Percentiles rank a stretch among this genome's conserved stretches.
Conservation (phyloP, 1,140 invertebrate species). For the Drosophila ercepeae region DNA sequence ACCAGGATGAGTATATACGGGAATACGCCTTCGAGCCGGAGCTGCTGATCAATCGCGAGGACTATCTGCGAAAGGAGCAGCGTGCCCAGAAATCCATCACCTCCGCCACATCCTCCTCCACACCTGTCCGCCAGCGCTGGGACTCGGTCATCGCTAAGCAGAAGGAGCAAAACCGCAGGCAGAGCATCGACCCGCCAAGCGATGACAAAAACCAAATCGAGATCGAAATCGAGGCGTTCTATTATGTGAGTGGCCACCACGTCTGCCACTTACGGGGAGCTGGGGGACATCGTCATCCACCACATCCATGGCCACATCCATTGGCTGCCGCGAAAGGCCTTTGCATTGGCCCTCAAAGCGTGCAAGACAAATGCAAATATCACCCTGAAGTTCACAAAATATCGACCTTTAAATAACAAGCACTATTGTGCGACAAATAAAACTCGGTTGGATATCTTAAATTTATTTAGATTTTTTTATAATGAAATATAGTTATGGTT, state of each 20-base stretch:
- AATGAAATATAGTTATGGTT: too few relatives aligned
- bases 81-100: conserved; percentile 34
- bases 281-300: not conserved
- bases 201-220: conserved; percentile 80
- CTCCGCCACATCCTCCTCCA: conserved; percentile 33
- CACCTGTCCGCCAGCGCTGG: conserved; percentile 69
- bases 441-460: too few relatives aligned
- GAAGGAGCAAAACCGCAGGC: conserved; percentile 61
- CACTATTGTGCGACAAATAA: not conserved
- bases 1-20: conserved; percentile 82
- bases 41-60: conserved; percentile 79
- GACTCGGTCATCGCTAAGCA: conserved; percentile 75
- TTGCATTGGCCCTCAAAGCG: conserved; percentile 24
- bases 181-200: conserved; percentile 51
- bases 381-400: conserved; percentile 15
- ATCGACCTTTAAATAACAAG: conserved; percentile 16
- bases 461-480: too few relatives aligned
- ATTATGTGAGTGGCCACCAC: conserved; percentile 73
- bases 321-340: not conserved
- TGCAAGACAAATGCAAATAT: not conserved
- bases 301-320: conserved; percentile 9
- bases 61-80: conserved; percentile 73
- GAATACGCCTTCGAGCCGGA: conserved; percentile 83
- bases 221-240: conserved; percentile 81
- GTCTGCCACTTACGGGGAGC: not conserved